phyloP scores from a whole-genome alignment of 2,797 vertebrate species.

The Enteromius afrohamiltoni region DNA sequence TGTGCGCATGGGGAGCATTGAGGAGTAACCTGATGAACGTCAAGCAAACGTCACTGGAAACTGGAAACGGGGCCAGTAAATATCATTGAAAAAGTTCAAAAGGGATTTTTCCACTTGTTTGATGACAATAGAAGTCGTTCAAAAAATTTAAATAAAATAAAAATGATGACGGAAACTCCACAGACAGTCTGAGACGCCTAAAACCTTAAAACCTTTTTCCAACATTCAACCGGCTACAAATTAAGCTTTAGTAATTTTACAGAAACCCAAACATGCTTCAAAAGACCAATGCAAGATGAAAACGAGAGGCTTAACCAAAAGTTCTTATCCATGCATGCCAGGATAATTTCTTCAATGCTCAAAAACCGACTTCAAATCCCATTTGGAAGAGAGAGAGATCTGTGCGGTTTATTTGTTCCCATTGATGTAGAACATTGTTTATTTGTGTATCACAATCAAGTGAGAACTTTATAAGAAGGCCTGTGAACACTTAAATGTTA shows the following conservation, averaged over 20 bases:
- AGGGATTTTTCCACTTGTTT: constrained; percentile 11
- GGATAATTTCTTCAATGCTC: constrained; percentile 28
- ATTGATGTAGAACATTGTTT: constrained; percentile 36
- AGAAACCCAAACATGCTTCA: constrained; percentile 44
- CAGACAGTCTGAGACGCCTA: neutral
- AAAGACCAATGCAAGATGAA: constrained; percentile 32
- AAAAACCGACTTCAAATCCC: neutral
- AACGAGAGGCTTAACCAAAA: constrained; percentile 21
- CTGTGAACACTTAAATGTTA: constrained; percentile 17
- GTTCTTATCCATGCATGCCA: constrained; percentile 23
- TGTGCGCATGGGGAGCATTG: constrained; percentile 2
- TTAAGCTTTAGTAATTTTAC: constrained; percentile 34
- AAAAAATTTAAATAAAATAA: neutral
- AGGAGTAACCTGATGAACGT: constrained; percentile 27
- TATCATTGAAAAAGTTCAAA: constrained; percentile 15
- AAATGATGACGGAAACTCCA: neutral
- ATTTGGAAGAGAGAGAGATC: neutral
- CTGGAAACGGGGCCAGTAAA: constrained; percentile 27
- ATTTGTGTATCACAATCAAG: constrained; percentile 29
- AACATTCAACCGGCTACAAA: constrained; percentile 20
- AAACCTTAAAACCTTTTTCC: neutral
- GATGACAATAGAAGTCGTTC: neutral
- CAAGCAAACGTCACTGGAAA: constrained; percentile 48
- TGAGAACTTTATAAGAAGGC: constrained; percentile 15
- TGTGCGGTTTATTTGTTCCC: constrained; percentile 12